phyloP scores from a whole-genome alignment of 2,113 vertebrate species.

The Xiphophorus maculatus region DNA sequence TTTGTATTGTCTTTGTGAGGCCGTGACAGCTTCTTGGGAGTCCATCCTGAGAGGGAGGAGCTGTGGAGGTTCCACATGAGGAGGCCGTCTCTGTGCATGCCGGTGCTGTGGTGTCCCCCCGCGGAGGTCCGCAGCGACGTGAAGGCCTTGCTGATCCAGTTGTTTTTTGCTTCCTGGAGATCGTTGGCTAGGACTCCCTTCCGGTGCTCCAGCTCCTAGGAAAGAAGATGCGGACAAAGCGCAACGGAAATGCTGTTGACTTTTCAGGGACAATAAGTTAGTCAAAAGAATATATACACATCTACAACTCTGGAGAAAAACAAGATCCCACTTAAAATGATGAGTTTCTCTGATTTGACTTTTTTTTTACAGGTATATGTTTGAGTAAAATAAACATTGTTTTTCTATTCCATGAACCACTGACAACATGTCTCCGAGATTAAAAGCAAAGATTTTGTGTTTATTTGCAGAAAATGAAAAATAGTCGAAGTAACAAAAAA shows the following conservation, averaged over 20 bases:
- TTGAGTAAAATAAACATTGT: too few relatives aligned
- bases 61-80: conserved; percentile 17
- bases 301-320: too few relatives aligned
- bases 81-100: conserved; percentile 24
- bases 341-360: too few relatives aligned
- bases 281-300: too few relatives aligned
- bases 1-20: conserved; percentile 47
- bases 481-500: too few relatives aligned
- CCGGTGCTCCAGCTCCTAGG: conserved; percentile 93
- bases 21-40: conserved; percentile 49
- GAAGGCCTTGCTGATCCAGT: conserved; percentile 96
- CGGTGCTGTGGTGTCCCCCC: conserved; percentile 12
- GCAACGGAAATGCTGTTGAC: background rate
- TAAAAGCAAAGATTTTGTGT: too few relatives aligned
- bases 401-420: too few relatives aligned
- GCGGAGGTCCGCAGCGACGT: conserved; percentile 89
- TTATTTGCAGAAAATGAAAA: too few relatives aligned
- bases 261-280: too few relatives aligned
- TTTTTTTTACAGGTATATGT: too few relatives aligned
- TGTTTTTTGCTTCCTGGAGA: conserved; percentile 92
- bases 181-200: conserved; percentile 87
- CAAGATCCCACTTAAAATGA: too few relatives aligned
- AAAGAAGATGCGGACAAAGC: background rate
- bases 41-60: conserved; percentile 48
- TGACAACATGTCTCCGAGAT: too few relatives aligned